phyloP scores from a whole-genome alignment of 2,888 invertebrate species.

The Leptogaster cylindrica region DNA sequence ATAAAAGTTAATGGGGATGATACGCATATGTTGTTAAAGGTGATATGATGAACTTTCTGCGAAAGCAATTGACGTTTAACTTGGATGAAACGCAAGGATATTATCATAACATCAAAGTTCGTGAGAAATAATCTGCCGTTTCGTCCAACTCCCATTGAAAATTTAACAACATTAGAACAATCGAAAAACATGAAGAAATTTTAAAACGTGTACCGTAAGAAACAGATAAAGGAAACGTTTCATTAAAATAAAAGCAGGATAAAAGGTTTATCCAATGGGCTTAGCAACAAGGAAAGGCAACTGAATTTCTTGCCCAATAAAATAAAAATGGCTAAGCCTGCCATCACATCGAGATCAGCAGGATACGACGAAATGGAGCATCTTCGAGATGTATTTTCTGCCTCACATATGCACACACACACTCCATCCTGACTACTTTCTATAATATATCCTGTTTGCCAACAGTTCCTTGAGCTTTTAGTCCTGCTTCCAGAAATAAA shows the following conservation, averaged over 20 bases:
- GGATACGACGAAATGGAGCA: constrained; percentile 33
- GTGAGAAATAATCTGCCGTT: too few species aligned
- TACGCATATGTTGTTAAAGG: not conserved
- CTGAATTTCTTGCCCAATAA: constrained; percentile 2
- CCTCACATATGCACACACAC: not conserved
- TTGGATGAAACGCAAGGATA: too few species aligned
- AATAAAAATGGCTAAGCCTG: constrained; percentile 25
- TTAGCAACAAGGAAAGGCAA: not conserved
- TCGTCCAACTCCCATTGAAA: too few species aligned
- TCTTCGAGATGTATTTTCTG: constrained; percentile 8
- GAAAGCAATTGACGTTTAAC: too few species aligned
- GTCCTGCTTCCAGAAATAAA: constrained; percentile 34
- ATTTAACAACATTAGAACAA: too few species aligned
- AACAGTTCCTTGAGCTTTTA: constrained; percentile 7
- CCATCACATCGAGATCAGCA: constrained; percentile 32
- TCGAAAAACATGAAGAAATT: too few species aligned
- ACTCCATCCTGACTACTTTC: constrained; percentile 19
- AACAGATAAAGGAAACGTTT: too few species aligned
- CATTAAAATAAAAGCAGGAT: too few species aligned
- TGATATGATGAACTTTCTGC: not conserved
- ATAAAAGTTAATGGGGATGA: constrained; percentile 1
- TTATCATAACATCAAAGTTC: too few species aligned
- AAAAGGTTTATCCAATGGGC: not conserved
- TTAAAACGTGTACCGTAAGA: too few species aligned
- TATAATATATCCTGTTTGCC: constrained; percentile 38